These are phyloP conservation scores for Colossoma macropomum DNA, from an alignment of 2,113 vertebrate species.

Conservation along the genomic window DNA sequence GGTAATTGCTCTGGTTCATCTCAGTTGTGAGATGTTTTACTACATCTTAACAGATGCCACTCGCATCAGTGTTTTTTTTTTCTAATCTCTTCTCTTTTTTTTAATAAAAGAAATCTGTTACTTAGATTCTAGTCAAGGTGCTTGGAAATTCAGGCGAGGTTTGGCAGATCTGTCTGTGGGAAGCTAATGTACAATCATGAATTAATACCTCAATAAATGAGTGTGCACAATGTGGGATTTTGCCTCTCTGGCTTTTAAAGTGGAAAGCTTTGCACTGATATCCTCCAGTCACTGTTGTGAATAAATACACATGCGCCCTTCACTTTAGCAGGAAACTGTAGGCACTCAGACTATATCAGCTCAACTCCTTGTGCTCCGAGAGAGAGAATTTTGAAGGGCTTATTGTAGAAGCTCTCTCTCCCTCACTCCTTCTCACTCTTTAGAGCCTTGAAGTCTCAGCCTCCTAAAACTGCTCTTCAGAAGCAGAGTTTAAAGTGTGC, in stretches of 20 bases:
- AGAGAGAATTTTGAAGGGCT: constrained; percentile 40
- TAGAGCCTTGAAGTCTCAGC: constrained; percentile 50
- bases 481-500: constrained; percentile 55
- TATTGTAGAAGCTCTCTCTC: constrained; percentile 23
- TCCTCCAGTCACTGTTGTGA: constrained; percentile 40
- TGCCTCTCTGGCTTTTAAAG: constrained; percentile 24
- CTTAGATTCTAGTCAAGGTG: constrained; percentile 8
- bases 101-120: constrained; percentile 13
- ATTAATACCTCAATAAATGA: constrained; percentile 41
- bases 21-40: constrained; percentile 43
- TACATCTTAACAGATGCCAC: constrained; percentile 36
- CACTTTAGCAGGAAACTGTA: constrained; percentile 22
- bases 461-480: constrained; percentile 56
- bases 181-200: constrained; percentile 23
- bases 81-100: neutral
- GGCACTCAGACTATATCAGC: constrained; percentile 6
- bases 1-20: constrained; percentile 30
- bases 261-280: constrained; percentile 37
- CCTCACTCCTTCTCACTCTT: neutral
- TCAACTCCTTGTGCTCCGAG: constrained; percentile 19
- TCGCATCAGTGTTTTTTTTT: constrained; percentile 13
- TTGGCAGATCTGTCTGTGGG: neutral
- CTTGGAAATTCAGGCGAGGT: neutral
- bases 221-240: constrained; percentile 36
- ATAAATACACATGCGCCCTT: constrained; percentile 47